Percentiles rank a stretch among this genome's conserved stretches.
phyloP scores from a whole-genome alignment of 1,140 invertebrate species.

The Drosophila kikkawai region DNA sequence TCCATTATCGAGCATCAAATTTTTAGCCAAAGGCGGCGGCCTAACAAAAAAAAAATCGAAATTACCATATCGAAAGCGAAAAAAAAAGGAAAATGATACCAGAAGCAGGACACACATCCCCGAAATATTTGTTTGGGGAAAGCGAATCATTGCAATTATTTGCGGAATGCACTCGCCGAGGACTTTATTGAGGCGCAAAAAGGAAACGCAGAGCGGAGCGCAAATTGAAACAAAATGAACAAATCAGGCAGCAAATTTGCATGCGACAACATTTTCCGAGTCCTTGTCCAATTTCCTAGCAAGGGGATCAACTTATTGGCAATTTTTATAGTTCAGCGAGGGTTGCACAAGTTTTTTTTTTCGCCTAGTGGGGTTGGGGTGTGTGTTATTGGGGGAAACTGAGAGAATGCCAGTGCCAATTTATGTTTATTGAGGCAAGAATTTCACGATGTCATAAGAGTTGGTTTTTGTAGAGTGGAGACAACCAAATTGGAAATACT shows the following conservation, averaged over 20 bases:
- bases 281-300: slow-evolving; percentile 7
- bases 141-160: slow-evolving; percentile 73
- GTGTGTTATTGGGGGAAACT: slow-evolving; percentile 16
- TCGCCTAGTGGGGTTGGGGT: neutral
- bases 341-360: slow-evolving; percentile 31
- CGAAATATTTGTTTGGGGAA: slow-evolving; percentile 30
- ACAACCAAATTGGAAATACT: slow-evolving; percentile 13
- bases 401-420: slow-evolving; percentile 63
- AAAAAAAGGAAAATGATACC: slow-evolving; percentile 24
- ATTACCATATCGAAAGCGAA: slow-evolving; percentile 69
- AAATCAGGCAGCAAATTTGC: slow-evolving; percentile 80
- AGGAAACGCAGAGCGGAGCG: slow-evolving; percentile 36
- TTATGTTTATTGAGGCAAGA: slow-evolving; percentile 79
- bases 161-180: slow-evolving; percentile 65
- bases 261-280: slow-evolving; percentile 74
- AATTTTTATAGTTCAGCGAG: slow-evolving; percentile 64
- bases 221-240: slow-evolving; percentile 81
- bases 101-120: slow-evolving; percentile 34
- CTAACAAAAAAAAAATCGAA: slow-evolving; percentile 28
- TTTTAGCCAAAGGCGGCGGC: slow-evolving; percentile 31
- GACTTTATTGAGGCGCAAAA: slow-evolving; percentile 67
- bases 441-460: slow-evolving; percentile 73
- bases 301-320: slow-evolving; percentile 67
- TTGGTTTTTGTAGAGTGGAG: neutral
- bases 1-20: slow-evolving; percentile 31